Base-by-base conservation (phyloP, 2,113 vertebrate species). In the Pomatostomus ruficeps region DNA sequence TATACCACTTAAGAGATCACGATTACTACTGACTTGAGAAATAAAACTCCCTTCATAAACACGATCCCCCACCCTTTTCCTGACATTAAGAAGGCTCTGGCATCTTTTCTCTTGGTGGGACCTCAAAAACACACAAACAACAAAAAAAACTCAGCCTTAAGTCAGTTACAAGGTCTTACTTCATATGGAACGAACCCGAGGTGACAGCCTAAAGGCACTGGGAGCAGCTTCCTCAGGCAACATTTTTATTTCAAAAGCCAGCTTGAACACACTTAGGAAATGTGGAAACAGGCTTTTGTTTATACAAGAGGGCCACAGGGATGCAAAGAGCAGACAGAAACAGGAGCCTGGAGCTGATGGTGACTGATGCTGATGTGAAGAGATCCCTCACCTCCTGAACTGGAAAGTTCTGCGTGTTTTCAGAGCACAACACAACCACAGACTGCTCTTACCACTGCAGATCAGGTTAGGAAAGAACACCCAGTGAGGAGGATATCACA, bases 241-340 rank as follows among this genome's bases (percentile, higher is more conserved):
- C 33, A 36, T 83, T 93, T 91, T 77, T 94, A 57, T 89, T 89
- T 48, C 52, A 75, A 72, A 89, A 82, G 66, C 36, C 40, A 79
- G 24, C 15, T 29, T 79, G 85, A 93, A 85, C 58, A 68, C 71
- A 79, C 15, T 48, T 29, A 36, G 52, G 85, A 38, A 54, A 68
- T 8, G 35, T 18, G 35, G 62, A 45, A 91, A 65, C 2, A 33
- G 38, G 14, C 17, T 78, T 88, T 54, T 67, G 22, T 31, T 76
- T 67, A 46, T 4, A 85, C 52, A 63, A 57, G 61, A 90, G 14
- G n/a, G 21, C 62, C 88, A 88, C 28, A 61, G 57, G 88, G 66
- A 85, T 68, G 36, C 81, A 68, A 52, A 57, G 43, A 61, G 40
- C 43, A 67, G 76, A 77, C 17, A 25, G 28, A 49, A 91, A 43